Evolutionary conservation across 2,888 invertebrate genomes (phyloP).

Genomic region (Himalopsyche tibetana): DNA sequence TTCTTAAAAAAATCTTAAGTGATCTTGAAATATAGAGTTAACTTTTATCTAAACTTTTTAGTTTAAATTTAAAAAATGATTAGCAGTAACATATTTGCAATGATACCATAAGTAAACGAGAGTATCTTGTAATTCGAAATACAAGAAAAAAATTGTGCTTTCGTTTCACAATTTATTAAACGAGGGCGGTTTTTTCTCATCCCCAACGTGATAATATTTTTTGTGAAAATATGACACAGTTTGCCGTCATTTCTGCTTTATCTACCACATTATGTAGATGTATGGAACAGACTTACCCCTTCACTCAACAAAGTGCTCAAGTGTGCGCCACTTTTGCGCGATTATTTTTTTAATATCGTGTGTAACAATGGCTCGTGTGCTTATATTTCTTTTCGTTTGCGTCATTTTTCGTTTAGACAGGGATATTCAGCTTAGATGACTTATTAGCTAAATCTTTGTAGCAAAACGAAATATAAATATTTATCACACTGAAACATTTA

Average conservation of each 20-base stretch:
- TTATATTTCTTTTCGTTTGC: slow-evolving; percentile 38
- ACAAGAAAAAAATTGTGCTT: background rate
- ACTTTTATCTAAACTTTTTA: too few relatives aligned
- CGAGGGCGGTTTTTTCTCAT: background rate
- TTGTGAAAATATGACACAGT: slow-evolving; percentile 38
- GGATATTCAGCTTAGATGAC: slow-evolving; percentile 1
- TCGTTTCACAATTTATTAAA: slow-evolving; percentile 29
- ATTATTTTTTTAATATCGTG: slow-evolving; percentile 42
- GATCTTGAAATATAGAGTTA: too few relatives aligned
- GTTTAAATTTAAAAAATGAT: too few relatives aligned
- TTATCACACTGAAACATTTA: too few relatives aligned
- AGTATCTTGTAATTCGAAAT: background rate
- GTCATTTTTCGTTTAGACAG: slow-evolving; percentile 25
- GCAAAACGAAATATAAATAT: too few relatives aligned
- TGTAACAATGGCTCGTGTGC: slow-evolving; percentile 30
- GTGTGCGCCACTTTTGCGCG: slow-evolving; percentile 43
- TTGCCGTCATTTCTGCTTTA: slow-evolving; percentile 38
- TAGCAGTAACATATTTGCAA: background rate
- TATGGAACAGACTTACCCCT: slow-evolving; percentile 40
- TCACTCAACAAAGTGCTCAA: slow-evolving; percentile 40
- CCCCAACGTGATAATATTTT: slow-evolving; percentile 18
- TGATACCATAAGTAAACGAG: background rate
- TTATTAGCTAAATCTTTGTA: too few relatives aligned
- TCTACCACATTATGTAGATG: slow-evolving; percentile 40
- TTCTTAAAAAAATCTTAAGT: background rate